Evolutionary conservation across 2,888 invertebrate species (phyloP), one percentile per base, ranked within the genome.

Genomic region (Drosophila robusta): DNA sequence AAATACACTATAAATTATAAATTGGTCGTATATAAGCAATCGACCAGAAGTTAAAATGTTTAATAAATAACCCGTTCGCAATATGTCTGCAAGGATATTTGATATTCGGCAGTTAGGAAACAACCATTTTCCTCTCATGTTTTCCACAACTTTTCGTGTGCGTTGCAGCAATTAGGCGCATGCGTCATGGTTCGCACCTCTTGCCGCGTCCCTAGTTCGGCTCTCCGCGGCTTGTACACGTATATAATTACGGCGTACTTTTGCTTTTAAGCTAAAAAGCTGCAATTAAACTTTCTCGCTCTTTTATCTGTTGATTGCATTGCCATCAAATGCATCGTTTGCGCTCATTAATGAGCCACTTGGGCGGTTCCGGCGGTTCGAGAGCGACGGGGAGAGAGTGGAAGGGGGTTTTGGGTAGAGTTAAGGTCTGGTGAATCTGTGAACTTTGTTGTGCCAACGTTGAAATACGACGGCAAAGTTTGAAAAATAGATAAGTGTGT

Each of bases 281-380:
- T 66, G 72, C 73, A 89, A 89, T 89, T 89, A 87, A 89, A 87
- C 85, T 87, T 89, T 87, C 89, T 70, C 87, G 81, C 89, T 80
- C 54, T 74, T 85, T 78, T 80, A 63, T 70, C 65, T 66, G 71
- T 60, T 82, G 86, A 87, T 79, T 86, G 77, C 74, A 67, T 71
- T 74, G 70, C 77, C 86, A 71, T 74, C 62, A 74, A 74, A 82
- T 74, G 79, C 82, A 75, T 85, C 71, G 83, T 82, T 83, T 79
- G 68, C 47, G 52, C 51, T 70, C 70, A 88, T 79, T 75, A 83
- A 79, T 75, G 77, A 76, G 42, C 44, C 45, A 58, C 51, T 66
- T 73, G 63, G 71, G 79, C 67, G 75, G 75, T 52, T 49, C 38
- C 56, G 41, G 38, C 4, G 24, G 26, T 22, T 16, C 39, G 9